Conservation (phyloP, 2,113 vertebrate species). For the Hippopotamus amphibius region DNA sequence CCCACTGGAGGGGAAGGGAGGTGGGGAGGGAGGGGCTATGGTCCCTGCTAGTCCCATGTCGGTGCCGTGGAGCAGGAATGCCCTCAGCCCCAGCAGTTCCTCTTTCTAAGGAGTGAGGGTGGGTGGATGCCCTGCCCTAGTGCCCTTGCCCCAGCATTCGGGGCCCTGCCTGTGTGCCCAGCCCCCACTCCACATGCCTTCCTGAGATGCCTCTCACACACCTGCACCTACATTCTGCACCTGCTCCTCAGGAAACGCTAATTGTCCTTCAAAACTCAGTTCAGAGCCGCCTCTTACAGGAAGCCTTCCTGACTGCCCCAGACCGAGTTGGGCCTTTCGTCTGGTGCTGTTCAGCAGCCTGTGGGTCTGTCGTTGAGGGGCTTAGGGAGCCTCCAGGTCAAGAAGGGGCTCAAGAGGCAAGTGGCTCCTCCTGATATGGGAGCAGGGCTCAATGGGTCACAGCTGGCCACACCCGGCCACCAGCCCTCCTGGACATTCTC, state of each 20-base stretch:
- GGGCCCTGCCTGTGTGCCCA: neutral
- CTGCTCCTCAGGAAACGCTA: neutral
- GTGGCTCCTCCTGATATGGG: neutral
- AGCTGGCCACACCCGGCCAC: neutral
- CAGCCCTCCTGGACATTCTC: neutral
- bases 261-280: neutral
- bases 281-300: neutral
- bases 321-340: neutral
- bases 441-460: neutral
- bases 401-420: neutral
- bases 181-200: too few species aligned
- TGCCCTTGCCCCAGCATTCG: neutral
- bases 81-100: neutral
- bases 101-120: neutral
- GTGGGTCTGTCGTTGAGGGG: neutral
- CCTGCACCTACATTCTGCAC: neutral
- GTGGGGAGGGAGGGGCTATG: too few species aligned
- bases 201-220: rapidly evolving
- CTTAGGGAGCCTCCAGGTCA: neutral
- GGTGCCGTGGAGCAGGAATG: rapidly evolving
- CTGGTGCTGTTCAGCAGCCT: neutral
- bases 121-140: neutral
- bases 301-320: neutral
- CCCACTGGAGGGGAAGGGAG: neutral
- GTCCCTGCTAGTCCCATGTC: neutral